phyloP scores from a whole-genome alignment of 2,797 vertebrate genomes.

The Gephyroberyx darwinii region DNA sequence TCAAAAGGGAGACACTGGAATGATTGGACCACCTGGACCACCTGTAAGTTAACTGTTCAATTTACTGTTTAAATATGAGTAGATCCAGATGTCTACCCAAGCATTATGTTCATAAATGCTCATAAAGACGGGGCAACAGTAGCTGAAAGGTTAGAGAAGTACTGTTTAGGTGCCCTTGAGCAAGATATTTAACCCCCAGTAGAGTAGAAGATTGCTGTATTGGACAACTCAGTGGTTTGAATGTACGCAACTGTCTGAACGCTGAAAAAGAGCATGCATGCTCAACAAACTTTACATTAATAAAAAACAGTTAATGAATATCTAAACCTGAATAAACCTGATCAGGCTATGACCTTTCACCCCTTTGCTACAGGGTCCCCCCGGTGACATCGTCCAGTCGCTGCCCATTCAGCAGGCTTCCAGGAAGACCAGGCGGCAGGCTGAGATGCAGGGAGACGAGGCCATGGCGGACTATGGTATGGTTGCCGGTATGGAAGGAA shows the following conservation, averaged over 20 bases:
- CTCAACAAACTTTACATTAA: neutral
- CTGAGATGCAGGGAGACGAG: slow-evolving; percentile 87
- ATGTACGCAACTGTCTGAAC: no score
- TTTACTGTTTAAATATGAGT: neutral
- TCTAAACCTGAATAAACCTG: neutral
- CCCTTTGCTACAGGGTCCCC: slow-evolving; percentile 86
- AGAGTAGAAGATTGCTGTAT: neutral
- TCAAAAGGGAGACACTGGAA: slow-evolving; percentile 94
- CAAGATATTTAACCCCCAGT: neutral
- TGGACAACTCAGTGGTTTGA: neutral
- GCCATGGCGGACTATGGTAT: slow-evolving; percentile 85
- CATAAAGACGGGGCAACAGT: no score
- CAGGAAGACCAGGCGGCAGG: slow-evolving; percentile 87
- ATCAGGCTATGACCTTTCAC: slow-evolving; percentile 1
- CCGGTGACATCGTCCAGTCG: slow-evolving; percentile 94
- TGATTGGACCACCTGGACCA: slow-evolving; percentile 90
- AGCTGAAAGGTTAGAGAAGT: no score
- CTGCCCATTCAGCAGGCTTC: slow-evolving; percentile 89
- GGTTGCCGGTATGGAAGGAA: slow-evolving; percentile 83
- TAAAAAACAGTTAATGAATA: neutral
- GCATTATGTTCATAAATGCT: no score
- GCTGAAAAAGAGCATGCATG: neutral
- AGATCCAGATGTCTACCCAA: neutral
- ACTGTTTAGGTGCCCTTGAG: no score
- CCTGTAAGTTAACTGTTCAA: slow-evolving; percentile 84